phyloP scores from a whole-genome alignment of 1,140 invertebrate species.

The Drosophila littoralis region DNA sequence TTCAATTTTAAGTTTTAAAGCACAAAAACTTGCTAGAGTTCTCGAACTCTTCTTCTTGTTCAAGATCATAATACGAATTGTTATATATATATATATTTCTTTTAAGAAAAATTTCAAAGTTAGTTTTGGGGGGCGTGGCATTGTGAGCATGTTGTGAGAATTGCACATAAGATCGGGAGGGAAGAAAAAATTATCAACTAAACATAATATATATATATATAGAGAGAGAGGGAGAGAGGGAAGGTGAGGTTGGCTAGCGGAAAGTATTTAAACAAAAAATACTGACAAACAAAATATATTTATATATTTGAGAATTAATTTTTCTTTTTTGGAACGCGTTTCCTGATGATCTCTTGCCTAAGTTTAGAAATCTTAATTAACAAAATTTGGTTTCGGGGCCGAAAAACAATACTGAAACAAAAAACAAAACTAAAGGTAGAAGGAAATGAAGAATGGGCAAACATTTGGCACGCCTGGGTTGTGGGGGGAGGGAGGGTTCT shows the following conservation, averaged over 20 bases:
- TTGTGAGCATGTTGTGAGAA: slow-evolving; percentile 24
- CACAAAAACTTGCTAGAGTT: slow-evolving; percentile 32
- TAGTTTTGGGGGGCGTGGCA: neutral
- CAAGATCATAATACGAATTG: slow-evolving; percentile 46
- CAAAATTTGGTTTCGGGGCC: slow-evolving; percentile 5
- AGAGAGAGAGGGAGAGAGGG: neutral
- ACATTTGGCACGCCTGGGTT: neutral
- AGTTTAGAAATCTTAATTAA: slow-evolving; percentile 3
- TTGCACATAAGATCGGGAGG: slow-evolving; percentile 44
- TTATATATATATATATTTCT: slow-evolving; percentile 8
- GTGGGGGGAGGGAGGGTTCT: too few species aligned
- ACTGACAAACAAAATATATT: slow-evolving; percentile 9
- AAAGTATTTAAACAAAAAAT: slow-evolving; percentile 5
- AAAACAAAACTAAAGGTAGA: neutral
- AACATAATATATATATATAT: neutral
- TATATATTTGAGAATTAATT: slow-evolving; percentile 1
- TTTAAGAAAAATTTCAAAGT: too few species aligned
- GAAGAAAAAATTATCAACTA: neutral
- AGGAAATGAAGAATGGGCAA: too few species aligned
- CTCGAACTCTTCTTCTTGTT: slow-evolving; percentile 11
- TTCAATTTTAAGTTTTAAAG: slow-evolving; percentile 54
- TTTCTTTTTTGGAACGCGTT: slow-evolving; percentile 7
- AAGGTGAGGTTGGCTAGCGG: neutral
- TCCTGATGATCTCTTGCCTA: slow-evolving; percentile 2
- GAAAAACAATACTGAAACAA: slow-evolving; percentile 2